Evolutionary conservation across 2,113 vertebrate genomes (phyloP).

Genomic region (Hippoglossus stenolepis): DNA sequence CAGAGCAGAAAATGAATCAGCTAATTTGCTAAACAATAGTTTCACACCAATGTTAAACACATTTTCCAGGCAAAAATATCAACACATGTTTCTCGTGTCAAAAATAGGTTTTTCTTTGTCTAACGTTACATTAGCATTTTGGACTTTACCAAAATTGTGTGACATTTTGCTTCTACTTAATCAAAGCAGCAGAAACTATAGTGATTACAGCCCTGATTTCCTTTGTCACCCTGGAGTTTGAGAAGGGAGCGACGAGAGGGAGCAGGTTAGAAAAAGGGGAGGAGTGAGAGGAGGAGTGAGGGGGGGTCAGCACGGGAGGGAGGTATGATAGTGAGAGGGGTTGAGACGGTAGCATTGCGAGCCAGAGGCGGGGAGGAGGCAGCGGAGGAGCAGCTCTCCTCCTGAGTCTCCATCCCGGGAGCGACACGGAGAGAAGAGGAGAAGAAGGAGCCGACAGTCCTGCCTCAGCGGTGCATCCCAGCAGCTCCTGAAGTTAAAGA

Average conservation of each 20-base stretch:
- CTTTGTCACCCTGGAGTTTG: conserved; percentile 55
- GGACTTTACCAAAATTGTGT: not conserved
- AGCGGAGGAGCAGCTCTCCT: conserved; percentile 62
- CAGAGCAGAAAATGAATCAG: not conserved
- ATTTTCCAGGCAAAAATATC: not conserved
- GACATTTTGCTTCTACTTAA: not conserved
- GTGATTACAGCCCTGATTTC: conserved; percentile 22
- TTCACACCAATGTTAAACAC: not conserved
- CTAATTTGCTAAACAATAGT: not conserved
- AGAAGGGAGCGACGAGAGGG: conserved; percentile 40
- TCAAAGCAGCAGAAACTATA: not conserved
- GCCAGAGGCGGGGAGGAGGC: conserved; percentile 68
- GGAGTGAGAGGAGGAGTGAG: conserved; percentile 16
- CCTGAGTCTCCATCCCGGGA: conserved; percentile 60
- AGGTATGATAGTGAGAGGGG: conserved; percentile 75
- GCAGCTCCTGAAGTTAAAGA: conserved; percentile 50
- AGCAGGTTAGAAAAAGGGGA: conserved; percentile 61
- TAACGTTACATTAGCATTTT: not conserved
- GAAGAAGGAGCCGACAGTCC: conserved; percentile 41
- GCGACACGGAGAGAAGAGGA: conserved; percentile 42
- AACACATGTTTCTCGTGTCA: not conserved
- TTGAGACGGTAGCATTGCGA: conserved; percentile 67
- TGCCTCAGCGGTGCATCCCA: conserved; percentile 25
- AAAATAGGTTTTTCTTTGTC: too few relatives aligned
- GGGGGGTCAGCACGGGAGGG: conserved; percentile 44